Conservation (phyloP, 2,113 vertebrate species). For the Dolichallabes microphthalmus region DNA sequence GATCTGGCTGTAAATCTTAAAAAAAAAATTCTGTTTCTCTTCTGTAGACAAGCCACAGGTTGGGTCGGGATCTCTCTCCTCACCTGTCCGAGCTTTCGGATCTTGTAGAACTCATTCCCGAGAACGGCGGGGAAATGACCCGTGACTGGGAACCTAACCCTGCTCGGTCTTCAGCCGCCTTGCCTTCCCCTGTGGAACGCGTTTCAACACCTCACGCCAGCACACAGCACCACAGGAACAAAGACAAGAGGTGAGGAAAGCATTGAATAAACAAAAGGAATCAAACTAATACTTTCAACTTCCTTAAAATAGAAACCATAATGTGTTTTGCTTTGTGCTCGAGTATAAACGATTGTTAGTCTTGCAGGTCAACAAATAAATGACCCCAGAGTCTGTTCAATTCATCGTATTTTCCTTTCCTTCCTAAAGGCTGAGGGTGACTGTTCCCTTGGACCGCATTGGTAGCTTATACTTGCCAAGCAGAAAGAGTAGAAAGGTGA, state of each 20-base stretch:
- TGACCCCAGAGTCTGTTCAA: not conserved
- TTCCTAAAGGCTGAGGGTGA: conserved; percentile 63
- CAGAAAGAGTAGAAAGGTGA: conserved; percentile 62
- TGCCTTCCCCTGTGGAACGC: conserved; percentile 50
- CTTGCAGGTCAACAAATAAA: not conserved
- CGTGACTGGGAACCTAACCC: conserved; percentile 51
- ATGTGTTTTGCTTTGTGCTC: not conserved
- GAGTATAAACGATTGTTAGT: not conserved
- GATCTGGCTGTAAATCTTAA: not conserved
- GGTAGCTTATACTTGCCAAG: conserved; percentile 58
- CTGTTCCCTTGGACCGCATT: conserved; percentile 70
- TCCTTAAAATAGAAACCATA: not conserved
- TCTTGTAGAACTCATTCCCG: conserved; percentile 60
- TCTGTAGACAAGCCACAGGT: conserved; percentile 60
- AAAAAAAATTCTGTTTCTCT: not conserved
- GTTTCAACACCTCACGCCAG: conserved; percentile 49
- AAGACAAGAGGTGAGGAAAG: conserved; percentile 66
- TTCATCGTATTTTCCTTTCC: not conserved
- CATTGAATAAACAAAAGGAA: not conserved
- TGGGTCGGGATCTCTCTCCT: conserved; percentile 58
- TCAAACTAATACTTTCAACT: not conserved
- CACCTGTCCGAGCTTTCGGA: conserved; percentile 57
- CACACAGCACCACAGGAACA: conserved; percentile 55
- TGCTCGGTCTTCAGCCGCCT: conserved; percentile 36
- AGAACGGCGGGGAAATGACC: conserved; percentile 56